These are phyloP conservation scores for Eupithecia abbreviata DNA, from an alignment of 2,888 invertebrate genomes.

Conservation along the genomic window DNA sequence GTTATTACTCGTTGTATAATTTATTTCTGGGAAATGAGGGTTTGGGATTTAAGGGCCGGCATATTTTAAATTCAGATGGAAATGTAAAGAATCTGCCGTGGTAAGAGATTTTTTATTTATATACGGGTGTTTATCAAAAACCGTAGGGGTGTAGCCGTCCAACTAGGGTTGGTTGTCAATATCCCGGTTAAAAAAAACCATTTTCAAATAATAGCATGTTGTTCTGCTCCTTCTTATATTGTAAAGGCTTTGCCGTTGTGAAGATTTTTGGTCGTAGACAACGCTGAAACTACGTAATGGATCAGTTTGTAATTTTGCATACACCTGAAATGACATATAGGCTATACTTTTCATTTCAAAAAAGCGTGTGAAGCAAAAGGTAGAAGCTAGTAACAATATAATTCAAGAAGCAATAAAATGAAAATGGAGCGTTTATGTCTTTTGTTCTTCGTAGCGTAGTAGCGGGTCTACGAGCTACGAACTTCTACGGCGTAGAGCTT, in stretches of 20 bases:
- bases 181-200: too few species aligned
- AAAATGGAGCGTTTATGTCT: conserved; percentile 64
- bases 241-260: too few species aligned
- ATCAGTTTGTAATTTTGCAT: too few species aligned
- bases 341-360: too few species aligned
- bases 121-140: not conserved
- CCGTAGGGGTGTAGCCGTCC: not conserved
- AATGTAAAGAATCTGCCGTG: not conserved
- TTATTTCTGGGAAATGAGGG: conserved; percentile 52
- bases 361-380: too few species aligned
- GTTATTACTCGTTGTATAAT: conserved; percentile 68
- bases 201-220: too few species aligned
- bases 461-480: conserved; percentile 29
- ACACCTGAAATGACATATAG: too few species aligned
- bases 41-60: conserved; percentile 20
- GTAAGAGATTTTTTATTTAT: not conserved
- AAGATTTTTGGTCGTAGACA: too few species aligned
- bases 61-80: conserved; percentile 15
- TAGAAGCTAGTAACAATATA: not conserved
- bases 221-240: too few species aligned
- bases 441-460: conserved; percentile 50
- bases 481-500: conserved; percentile 14
- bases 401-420: conserved; percentile 28
- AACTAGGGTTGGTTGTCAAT: not conserved
- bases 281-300: too few species aligned